Evolutionary conservation across 2,113 vertebrate species (phyloP).

Genomic region (Sardina pilchardus): DNA sequence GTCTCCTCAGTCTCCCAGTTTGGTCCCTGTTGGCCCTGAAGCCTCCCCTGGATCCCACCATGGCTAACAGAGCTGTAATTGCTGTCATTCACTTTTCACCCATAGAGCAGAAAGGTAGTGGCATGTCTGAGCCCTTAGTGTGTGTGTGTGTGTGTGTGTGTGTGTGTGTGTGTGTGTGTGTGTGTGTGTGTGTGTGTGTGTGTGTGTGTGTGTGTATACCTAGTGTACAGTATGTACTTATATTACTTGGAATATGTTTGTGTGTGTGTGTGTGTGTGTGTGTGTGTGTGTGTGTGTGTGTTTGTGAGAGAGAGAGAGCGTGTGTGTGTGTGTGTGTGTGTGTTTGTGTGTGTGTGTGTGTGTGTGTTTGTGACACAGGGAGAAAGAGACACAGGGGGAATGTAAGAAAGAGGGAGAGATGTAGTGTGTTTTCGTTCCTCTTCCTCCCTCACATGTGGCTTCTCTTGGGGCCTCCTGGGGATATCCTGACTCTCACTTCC

Average conservation of each 20-base stretch:
- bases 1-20: neutral
- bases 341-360: neutral
- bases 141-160: conserved; percentile 24
- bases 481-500: conserved; percentile 61
- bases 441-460: conserved; percentile 44
- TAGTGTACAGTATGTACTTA: neutral
- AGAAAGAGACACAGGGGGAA: conserved; percentile 32
- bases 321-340: neutral
- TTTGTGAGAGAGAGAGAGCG: no score
- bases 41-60: neutral
- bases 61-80: conserved; percentile 68
- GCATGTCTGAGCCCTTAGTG: conserved; percentile 48
- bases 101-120: conserved; percentile 63
- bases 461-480: conserved; percentile 71
- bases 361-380: conserved; percentile 47
- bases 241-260: neutral
- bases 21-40: neutral
- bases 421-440: conserved; percentile 60
- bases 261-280: neutral
- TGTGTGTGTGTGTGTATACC: conserved; percentile 24
- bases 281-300: neutral
- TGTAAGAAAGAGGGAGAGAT: neutral
- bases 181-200: conserved; percentile 21
- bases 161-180: conserved; percentile 26
- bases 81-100: conserved; percentile 77